These are phyloP conservation scores for pig (Sus scrofa) DNA, from an alignment of 2,113 vertebrate genomes.

Conservation along the genomic window DNA sequence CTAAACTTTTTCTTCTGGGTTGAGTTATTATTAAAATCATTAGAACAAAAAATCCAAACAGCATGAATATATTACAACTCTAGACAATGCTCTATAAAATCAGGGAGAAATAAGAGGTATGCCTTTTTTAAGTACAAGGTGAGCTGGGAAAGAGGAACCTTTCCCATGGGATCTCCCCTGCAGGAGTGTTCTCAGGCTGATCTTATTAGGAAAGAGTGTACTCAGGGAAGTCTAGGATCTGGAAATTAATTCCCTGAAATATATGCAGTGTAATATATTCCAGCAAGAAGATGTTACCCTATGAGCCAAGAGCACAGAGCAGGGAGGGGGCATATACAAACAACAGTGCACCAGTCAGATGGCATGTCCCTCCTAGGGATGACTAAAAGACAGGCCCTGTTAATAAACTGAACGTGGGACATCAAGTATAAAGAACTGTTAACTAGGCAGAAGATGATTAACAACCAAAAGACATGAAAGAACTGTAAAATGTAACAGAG, in stretches of 20 bases:
- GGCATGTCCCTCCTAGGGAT: background rate
- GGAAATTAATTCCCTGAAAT: constrained; percentile 12
- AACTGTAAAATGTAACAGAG: background rate
- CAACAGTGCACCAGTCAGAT: background rate
- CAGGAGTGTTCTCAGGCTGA: background rate
- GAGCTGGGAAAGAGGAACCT: background rate
- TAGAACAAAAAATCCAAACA: constrained; percentile 42
- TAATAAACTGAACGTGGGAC: background rate
- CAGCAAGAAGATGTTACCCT: background rate
- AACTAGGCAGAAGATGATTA: background rate
- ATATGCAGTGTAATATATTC: background rate
- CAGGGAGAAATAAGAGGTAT: background rate
- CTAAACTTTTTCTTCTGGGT: background rate
- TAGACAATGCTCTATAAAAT: background rate
- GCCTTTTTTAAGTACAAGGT: background rate
- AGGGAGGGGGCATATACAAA: no score
- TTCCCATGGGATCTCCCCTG: background rate
- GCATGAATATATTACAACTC: background rate
- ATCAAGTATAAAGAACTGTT: background rate
- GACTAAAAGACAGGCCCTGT: background rate
- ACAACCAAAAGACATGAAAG: background rate
- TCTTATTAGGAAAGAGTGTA: constrained; percentile 5
- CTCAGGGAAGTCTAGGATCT: background rate
- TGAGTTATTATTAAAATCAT: constrained; percentile 45
- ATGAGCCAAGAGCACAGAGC: background rate